These are phyloP conservation scores for Stegodyphus mimosarum DNA, from an alignment of 1,140 invertebrate genomes.

Conservation along the genomic window DNA sequence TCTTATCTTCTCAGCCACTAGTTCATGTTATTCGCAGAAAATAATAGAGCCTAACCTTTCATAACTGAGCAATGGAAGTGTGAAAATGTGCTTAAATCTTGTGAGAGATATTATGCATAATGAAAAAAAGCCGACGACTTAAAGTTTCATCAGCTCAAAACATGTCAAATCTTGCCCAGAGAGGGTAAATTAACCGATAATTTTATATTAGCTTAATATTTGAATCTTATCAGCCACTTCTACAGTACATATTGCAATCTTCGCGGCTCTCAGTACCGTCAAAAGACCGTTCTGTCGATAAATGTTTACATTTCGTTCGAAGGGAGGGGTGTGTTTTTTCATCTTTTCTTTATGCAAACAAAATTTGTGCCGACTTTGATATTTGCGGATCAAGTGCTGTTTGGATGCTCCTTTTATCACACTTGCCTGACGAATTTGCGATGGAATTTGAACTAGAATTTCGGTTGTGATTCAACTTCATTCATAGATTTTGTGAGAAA, in stretches of 20 bases:
- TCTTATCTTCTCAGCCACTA: too few relatives aligned
- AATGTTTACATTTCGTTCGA: conserved; percentile 18
- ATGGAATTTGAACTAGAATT: conserved; percentile 11
- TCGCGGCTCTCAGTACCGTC: neutral
- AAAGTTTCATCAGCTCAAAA: neutral
- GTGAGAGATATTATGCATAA: too few relatives aligned
- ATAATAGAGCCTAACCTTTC: too few relatives aligned
- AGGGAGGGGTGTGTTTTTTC: conserved; percentile 11
- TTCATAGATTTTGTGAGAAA: neutral
- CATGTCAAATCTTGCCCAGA: too few relatives aligned
- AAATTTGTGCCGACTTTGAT: conserved; percentile 13
- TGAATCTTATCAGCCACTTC: conserved; percentile 15
- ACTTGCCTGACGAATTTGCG: neutral
- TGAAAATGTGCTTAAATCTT: too few relatives aligned
- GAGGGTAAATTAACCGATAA: conserved; percentile 6
- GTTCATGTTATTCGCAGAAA: too few relatives aligned
- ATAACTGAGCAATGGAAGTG: too few relatives aligned
- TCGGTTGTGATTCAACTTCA: neutral
- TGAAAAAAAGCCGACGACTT: neutral
- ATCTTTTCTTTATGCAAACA: conserved; percentile 12
- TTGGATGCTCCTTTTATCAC: neutral
- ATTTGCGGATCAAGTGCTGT: neutral
- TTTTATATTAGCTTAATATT: conserved; percentile 14
- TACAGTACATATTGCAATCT: conserved; percentile 5
- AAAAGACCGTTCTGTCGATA: conserved; percentile 1